phyloP scores from a whole-genome alignment of 2,113 vertebrate genomes.

The Tragelaphus strepsiceros region DNA sequence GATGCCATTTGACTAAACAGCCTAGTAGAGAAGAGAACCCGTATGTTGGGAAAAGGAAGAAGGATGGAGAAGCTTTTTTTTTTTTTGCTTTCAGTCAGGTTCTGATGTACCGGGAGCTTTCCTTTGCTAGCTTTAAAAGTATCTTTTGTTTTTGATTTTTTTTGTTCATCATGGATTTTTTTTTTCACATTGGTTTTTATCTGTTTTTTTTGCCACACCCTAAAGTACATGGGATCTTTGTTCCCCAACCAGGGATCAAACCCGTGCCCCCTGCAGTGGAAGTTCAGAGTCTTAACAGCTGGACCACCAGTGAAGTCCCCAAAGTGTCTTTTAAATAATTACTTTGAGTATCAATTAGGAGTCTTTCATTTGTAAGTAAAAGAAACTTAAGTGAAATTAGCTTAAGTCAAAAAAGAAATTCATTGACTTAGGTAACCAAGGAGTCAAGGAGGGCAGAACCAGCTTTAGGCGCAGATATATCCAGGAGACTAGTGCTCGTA shows the following conservation, averaged over 20 bases:
- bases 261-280: not conserved
- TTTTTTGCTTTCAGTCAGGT: not conserved
- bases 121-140: constrained; percentile 6
- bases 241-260: not conserved
- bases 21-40: not conserved
- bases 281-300: not conserved
- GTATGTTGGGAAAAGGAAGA: not conserved
- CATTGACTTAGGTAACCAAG: not conserved
- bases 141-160: not conserved
- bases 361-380: not conserved
- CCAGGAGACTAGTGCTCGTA: not conserved
- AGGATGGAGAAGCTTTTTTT: not conserved
- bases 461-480: not conserved
- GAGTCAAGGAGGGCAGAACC: not conserved
- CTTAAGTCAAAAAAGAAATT: not conserved
- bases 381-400: not conserved
- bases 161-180: not conserved
- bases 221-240: not conserved
- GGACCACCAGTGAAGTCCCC: not conserved
- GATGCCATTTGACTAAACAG: not conserved
- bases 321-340: not conserved
- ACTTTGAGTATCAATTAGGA: not conserved
- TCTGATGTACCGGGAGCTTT: not conserved
- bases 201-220: not conserved
- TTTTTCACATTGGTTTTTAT: not conserved